Evolutionary conservation across 2,797 vertebrate species (phyloP).

Genomic region (Sphaeramia orbicularis): DNA sequence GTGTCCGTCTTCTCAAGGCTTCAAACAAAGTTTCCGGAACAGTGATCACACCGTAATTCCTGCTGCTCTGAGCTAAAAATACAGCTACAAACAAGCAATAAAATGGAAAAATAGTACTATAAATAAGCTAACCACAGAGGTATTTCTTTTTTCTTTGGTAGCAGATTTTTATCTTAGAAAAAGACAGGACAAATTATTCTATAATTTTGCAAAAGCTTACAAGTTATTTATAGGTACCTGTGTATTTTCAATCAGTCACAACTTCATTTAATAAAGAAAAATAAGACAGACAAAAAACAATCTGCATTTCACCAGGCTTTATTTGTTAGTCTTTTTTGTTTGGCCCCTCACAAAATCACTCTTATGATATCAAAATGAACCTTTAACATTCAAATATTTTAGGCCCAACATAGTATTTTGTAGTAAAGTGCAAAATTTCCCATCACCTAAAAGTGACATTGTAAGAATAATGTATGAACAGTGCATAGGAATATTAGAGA

Average conservation of each 20-base stretch:
- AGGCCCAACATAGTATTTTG: constrained; percentile 24
- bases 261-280: background rate
- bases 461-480: constrained; percentile 33
- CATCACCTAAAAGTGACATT: constrained; percentile 55
- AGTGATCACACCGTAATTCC: too few relatives aligned
- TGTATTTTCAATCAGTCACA: too few relatives aligned
- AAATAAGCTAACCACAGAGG: too few relatives aligned
- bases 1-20: constrained; percentile 23
- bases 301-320: constrained; percentile 50
- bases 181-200: too few relatives aligned
- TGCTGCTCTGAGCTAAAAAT: too few relatives aligned
- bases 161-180: too few relatives aligned
- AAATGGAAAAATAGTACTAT: too few relatives aligned
- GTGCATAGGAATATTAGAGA: constrained; percentile 60
- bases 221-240: too few relatives aligned
- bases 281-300: background rate
- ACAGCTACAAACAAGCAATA: too few relatives aligned
- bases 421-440: constrained; percentile 73
- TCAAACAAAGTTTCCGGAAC: constrained; percentile 13
- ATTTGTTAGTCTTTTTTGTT: constrained; percentile 40
- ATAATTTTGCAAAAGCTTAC: too few relatives aligned
- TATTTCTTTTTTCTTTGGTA: too few relatives aligned
- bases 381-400: constrained; percentile 63
- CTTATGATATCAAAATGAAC: constrained; percentile 53
- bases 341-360: constrained; percentile 50